Conservation (phyloP, 2,797 vertebrate species). For the Peromyscus melanophrys region DNA sequence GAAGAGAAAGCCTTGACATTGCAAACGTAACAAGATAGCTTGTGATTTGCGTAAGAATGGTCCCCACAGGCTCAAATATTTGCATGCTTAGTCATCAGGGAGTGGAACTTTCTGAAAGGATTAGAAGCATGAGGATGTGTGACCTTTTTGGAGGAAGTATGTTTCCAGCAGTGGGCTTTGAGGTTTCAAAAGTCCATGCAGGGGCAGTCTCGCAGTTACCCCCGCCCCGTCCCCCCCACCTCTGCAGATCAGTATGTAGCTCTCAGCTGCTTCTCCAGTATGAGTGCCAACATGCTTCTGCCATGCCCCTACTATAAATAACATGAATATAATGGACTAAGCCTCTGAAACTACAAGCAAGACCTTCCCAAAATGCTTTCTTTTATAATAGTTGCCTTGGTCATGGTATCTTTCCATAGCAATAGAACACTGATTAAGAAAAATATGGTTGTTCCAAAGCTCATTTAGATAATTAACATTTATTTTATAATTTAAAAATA, state of each 20-base stretch:
- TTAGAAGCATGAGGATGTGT: neutral
- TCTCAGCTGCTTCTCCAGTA: neutral
- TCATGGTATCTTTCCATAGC: neutral
- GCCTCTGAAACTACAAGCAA: neutral
- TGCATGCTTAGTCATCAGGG: neutral
- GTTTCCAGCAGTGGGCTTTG: neutral
- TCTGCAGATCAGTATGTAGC: neutral
- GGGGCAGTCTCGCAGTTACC: neutral
- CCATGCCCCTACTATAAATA: neutral
- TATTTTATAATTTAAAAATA: constrained; percentile 10
- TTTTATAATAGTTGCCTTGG: neutral
- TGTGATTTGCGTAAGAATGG: neutral
- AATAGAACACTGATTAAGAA: neutral
- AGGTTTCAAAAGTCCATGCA: neutral
- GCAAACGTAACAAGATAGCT: neutral
- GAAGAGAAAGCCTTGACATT: neutral
- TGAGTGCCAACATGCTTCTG: neutral
- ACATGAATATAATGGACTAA: neutral
- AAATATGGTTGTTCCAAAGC: neutral
- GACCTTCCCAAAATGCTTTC: neutral
- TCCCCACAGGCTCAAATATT: neutral
- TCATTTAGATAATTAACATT: neutral
- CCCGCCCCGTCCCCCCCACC: too few relatives aligned
- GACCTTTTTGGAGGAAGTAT: neutral
- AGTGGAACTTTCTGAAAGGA: neutral